phyloP scores from a whole-genome alignment of 2,888 invertebrate genomes.

The Drosophila atripex region DNA sequence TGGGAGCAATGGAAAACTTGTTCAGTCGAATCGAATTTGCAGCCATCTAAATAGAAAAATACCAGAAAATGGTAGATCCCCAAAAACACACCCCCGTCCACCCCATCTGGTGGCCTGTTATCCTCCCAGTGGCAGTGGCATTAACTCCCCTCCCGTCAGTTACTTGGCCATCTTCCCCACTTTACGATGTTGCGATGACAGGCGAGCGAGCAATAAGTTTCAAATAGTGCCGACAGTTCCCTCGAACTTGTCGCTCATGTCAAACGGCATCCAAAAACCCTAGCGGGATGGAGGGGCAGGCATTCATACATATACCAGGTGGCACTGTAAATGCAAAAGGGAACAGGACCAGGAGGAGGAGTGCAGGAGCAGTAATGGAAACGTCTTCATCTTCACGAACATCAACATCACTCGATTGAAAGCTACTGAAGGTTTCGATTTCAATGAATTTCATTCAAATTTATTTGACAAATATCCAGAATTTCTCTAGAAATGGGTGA shows the following conservation, averaged over 20 bases:
- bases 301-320: neutral
- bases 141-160: neutral
- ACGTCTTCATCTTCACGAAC: slow-evolving; percentile 14
- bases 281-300: neutral
- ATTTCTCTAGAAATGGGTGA: neutral
- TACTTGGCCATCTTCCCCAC: slow-evolving; percentile 16
- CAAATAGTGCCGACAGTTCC: slow-evolving; percentile 64
- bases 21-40: slow-evolving; percentile 60
- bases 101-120: slow-evolving; percentile 4
- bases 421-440: slow-evolving; percentile 59
- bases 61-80: slow-evolving; percentile 43
- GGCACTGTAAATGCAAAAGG: slow-evolving; percentile 1
- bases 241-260: slow-evolving; percentile 61
- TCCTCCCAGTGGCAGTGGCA: neutral
- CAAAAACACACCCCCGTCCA: neutral
- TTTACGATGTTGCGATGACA: slow-evolving; percentile 62
- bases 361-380: slow-evolving; percentile 6
- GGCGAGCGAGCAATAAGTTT: slow-evolving; percentile 74
- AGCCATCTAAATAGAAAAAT: slow-evolving; percentile 49
- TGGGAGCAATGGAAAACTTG: slow-evolving; percentile 53
- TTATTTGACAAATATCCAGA: slow-evolving; percentile 17
- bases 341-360: neutral
- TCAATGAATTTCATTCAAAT: slow-evolving; percentile 56
- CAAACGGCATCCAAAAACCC: slow-evolving; percentile 43
- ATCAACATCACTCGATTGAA: slow-evolving; percentile 2